Base-by-base conservation (phyloP, 2,888 invertebrate species). In the Philonicus albiceps region DNA sequence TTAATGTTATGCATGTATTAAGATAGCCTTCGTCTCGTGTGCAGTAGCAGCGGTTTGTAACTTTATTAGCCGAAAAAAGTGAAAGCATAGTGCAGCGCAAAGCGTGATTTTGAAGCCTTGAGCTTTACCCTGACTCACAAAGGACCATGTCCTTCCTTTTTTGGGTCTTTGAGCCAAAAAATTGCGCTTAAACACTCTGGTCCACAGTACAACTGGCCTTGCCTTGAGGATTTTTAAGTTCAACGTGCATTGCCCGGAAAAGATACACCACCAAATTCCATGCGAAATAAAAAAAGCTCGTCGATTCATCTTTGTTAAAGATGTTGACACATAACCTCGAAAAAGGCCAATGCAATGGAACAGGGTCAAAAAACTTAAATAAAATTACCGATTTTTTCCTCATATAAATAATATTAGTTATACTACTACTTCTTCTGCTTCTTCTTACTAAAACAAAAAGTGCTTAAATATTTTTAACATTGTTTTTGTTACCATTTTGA, bases 41-140 rank as follows among this genome's bases (percentile, higher is more conserved):
- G 22, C 49, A 19, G 13, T 49, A 43, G 43, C 22, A 27, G 37
- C 30, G 8, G 43, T 22, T 8, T 76, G 43, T 40, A 76, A 43
- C 40, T 49, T 49, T 49, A 64, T 64, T 64, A 40, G 31, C n/a
- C 34, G 76, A 76, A 43, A 43, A 78, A 78, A 78, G 78, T 78
- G 78, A 78, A 78, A 78, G 78, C 53, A 13, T 5, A 3, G 4
- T 78, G 78, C 30, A 53, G 30, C 49, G 49, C 43, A 27, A 13
- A 30, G 49, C 30, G 27, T 27, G 11, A 64, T 64, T 64, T 64
- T 27, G 6, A 64, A 64, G 19, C 22, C 64, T 64, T 64, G 27
- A 22, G 19, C n/a, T 49, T 49, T 49, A n/a, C 49, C n/a, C 49
- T 16, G 64, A 64, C 11, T 64, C 64, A 27, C 22, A 6, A n/a